Evolutionary conservation across 1,140 invertebrate genomes (phyloP), one percentile per base, ranked within the genome.

Genomic region (Drosophila lini): DNA sequence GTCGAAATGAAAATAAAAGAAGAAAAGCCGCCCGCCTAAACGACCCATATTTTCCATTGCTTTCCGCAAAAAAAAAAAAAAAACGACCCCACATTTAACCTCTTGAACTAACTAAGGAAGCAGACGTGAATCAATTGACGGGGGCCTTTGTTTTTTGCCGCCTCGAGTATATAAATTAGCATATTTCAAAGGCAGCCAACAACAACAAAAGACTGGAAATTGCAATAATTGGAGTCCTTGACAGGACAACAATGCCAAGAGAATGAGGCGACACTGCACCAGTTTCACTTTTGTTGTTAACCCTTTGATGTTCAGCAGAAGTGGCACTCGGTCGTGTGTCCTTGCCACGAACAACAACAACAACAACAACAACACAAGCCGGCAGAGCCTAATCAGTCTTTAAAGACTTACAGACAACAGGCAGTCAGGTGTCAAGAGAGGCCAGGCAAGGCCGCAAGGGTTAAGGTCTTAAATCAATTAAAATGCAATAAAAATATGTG

Each of bases 221-320:
- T 89, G 84, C 78, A 88, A 89, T 89, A 89, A 89, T 89, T 89
- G 84, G 81, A 89, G 84, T 89, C 74, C 84, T 89, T 89, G 65
- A 89, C 65, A 59, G 74, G 71, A 69, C 61, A 77, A 78, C 74
- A 77, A 61, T 68, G 65, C 48, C 36, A 52, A 31, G 53, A 50
- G 38, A 10, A 50, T 38, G 56, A 34, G 45, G 57, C 48, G 77
- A 59, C 68, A 79, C 67, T 89, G 68, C 65, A 64, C 82, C 78
- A 59, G 68, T 78, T 78, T 88, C 70, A 67, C 62, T 83, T 76
- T 88, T 83, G 68, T 74, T 82, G 69, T 74, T 57, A 88, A 88
- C 68, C 81, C 84, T 89, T 89, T 89, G 84, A 89, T 89, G 85
- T 89, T 89, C 69, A 70, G 31, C 69, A 68, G 61, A 89, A 89